Conservation (phyloP, 1,140 invertebrate genomes). For the Acromyrmex echinatior region DNA sequence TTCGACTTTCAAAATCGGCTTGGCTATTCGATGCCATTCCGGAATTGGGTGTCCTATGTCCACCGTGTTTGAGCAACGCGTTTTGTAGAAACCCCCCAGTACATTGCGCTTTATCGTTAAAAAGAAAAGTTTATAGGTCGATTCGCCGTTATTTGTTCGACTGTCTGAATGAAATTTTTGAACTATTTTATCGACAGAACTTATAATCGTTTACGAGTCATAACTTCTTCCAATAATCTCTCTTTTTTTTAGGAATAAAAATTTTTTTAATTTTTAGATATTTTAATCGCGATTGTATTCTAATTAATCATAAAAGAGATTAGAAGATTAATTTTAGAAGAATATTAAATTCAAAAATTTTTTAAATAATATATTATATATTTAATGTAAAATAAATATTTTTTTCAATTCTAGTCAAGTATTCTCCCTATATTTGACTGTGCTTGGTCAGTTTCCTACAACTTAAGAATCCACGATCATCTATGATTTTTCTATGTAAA, state of each 20-base stretch:
- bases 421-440: too few species aligned
- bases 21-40: slow-evolving; percentile 33
- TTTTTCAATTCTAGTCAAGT: not conserved
- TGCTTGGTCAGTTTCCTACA: too few species aligned
- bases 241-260: not conserved
- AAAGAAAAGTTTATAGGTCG: slow-evolving; percentile 30
- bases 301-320: not conserved
- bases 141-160: slow-evolving; percentile 46
- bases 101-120: slow-evolving; percentile 63
- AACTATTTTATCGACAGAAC: slow-evolving; percentile 30
- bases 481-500: too few species aligned
- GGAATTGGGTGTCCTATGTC: slow-evolving; percentile 56
- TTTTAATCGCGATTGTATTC: not conserved
- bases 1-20: slow-evolving; percentile 55
- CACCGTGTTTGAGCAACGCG: slow-evolving; percentile 38
- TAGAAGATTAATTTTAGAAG: not conserved
- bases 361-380: not conserved
- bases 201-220: not conserved
- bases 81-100: slow-evolving; percentile 24
- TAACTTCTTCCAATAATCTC: not conserved
- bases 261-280: not conserved
- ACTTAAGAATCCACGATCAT: too few species aligned
- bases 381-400: not conserved
- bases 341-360: not conserved
- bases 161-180: slow-evolving; percentile 61